Conservation (phyloP, 2,797 vertebrate species). For the Parambassis ranga region DNA sequence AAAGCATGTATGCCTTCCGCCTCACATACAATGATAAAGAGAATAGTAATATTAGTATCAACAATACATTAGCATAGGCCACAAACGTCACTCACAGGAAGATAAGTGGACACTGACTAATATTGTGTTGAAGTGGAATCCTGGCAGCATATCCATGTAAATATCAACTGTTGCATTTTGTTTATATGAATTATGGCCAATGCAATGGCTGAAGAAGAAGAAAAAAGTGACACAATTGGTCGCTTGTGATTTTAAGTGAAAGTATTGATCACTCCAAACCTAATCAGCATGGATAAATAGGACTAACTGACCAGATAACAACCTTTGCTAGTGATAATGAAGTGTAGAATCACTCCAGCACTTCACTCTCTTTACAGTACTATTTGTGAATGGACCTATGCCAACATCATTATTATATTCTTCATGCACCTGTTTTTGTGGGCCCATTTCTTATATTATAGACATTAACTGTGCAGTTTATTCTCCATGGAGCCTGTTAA, state of each 20-base stretch:
- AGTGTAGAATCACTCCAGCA: not conserved
- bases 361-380: not conserved
- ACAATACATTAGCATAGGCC: no score
- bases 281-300: not conserved
- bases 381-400: not conserved
- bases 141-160: no score
- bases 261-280: not conserved
- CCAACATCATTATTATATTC: not conserved
- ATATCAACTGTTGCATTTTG: no score
- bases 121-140: no score
- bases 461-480: conserved; percentile 14
- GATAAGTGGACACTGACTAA: no score
- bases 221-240: not conserved
- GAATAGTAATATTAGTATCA: no score
- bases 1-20: no score
- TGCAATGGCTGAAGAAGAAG: not conserved
- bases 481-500: conserved; percentile 6
- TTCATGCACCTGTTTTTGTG: not conserved
- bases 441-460: not conserved
- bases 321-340: no score
- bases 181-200: no score
- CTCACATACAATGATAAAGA: no score
- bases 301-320: no score
- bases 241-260: not conserved
- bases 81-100: no score